These are phyloP conservation scores for Amphiprion ocellaris DNA, from an alignment of 2,113 vertebrate genomes.

Conservation along the genomic window DNA sequence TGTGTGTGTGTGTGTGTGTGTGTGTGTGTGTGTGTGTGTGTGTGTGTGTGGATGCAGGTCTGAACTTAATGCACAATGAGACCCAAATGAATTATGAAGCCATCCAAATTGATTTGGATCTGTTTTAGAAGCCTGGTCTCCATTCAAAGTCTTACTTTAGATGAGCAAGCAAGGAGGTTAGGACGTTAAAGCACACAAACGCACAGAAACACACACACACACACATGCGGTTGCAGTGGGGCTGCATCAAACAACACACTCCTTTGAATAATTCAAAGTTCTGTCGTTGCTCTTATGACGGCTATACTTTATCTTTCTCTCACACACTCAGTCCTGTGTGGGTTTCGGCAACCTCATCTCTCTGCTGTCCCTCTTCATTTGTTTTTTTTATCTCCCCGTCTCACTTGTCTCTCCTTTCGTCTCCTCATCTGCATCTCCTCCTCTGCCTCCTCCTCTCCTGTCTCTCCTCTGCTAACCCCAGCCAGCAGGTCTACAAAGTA, in stretches of 20 bases:
- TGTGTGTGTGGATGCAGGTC: not conserved
- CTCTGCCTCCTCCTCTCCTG: not conserved
- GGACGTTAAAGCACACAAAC: not conserved
- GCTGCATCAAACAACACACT: conserved; percentile 47
- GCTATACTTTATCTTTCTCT: conserved; percentile 49
- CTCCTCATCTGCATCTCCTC: conserved; percentile 16
- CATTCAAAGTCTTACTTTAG: conserved; percentile 14
- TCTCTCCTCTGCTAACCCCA: conserved; percentile 44
- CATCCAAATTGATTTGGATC: conserved; percentile 49
- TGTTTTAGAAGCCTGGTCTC: conserved; percentile 5
- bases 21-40: not conserved
- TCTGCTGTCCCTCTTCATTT: conserved; percentile 1
- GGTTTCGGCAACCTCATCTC: conserved; percentile 30
- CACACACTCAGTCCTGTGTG: conserved; percentile 28
- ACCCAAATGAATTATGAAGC: conserved; percentile 52
- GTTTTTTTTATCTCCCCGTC: not conserved
- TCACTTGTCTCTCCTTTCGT: conserved; percentile 12
- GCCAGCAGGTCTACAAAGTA: conserved; percentile 70
- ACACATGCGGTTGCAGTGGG: not conserved
- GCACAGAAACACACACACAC: conserved; percentile 11
- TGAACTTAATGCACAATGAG: conserved; percentile 37
- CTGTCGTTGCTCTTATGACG: conserved; percentile 42
- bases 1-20: conserved; percentile 8
- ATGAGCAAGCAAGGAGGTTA: conserved; percentile 5
- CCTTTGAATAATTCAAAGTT: conserved; percentile 70